A percentile compares a stretch with the other conserved stretches of the same genome.
Evolutionary conservation across 2,888 invertebrate genomes (phyloP).

Genomic region (Drosophila incognita): DNA sequence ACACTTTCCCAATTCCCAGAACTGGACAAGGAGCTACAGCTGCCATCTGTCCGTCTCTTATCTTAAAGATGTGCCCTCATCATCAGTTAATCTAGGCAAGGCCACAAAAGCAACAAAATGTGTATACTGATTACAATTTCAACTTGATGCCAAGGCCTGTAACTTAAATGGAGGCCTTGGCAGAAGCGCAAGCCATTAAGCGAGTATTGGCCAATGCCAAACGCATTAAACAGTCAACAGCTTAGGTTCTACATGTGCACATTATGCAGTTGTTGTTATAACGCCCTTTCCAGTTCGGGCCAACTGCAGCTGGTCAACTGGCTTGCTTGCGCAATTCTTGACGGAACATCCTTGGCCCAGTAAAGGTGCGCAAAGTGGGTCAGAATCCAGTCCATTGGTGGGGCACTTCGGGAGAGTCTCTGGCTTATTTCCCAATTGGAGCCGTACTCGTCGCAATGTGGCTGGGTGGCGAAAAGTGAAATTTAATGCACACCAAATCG

Average conservation of each 20-base stretch:
- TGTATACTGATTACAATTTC: conserved; percentile 40
- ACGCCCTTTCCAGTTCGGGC: conserved; percentile 1
- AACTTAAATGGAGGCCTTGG: conserved; percentile 7
- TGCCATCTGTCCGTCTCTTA: conserved; percentile 17
- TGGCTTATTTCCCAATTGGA: conserved; percentile 24
- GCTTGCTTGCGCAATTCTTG: conserved; percentile 1
- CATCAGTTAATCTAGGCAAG: conserved; percentile 25
- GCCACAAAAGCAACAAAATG: conserved; percentile 3
- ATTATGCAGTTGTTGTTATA: conserved; percentile 1
- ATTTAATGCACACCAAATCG: conserved; percentile 41
- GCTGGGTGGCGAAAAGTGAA: conserved; percentile 44
- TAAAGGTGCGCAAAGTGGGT: conserved; percentile 27
- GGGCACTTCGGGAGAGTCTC: background rate
- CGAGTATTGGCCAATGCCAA: conserved; percentile 24
- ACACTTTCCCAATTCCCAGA: conserved; percentile 34
- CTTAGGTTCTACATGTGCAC: conserved; percentile 6
- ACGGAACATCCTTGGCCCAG: conserved; percentile 21
- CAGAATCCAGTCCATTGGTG: conserved; percentile 4
- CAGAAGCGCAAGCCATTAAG: conserved; percentile 4
- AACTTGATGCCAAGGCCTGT: conserved; percentile 38
- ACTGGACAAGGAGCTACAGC: conserved; percentile 33
- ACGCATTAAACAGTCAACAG: conserved; percentile 17
- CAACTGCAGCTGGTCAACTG: conserved; percentile 17
- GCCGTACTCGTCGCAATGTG: conserved; percentile 9
- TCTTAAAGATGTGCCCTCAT: conserved; percentile 23